These are phyloP conservation scores for Tipula confusa DNA, from an alignment of 2,888 invertebrate species.

Conservation along the genomic window DNA sequence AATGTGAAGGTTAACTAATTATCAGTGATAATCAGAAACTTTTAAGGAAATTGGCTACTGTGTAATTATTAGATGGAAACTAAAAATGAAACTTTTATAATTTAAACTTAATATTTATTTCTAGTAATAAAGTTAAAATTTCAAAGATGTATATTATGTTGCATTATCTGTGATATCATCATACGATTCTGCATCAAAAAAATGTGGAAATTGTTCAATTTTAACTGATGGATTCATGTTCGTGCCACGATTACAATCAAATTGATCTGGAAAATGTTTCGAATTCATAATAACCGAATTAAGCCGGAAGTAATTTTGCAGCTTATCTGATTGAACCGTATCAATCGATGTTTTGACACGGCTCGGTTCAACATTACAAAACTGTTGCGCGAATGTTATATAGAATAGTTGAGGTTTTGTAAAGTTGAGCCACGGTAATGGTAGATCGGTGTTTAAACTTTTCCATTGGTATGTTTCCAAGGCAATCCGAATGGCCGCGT, in stretches of 20 bases:
- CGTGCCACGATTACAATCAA: neutral
- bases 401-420: slow-evolving; percentile 28
- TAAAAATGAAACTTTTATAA: too few species aligned
- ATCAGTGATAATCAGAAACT: too few species aligned
- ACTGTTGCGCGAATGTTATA: slow-evolving; percentile 16
- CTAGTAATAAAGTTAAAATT: neutral
- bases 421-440: neutral
- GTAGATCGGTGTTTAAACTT: neutral
- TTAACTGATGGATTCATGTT: slow-evolving; percentile 20
- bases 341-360: neutral
- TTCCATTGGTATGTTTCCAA: neutral
- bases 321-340: neutral
- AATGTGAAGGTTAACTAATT: too few species aligned
- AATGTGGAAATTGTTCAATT: slow-evolving; percentile 26
- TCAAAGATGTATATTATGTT: neutral
- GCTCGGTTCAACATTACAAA: neutral
- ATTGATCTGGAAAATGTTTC: neutral
- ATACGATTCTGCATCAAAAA: neutral
- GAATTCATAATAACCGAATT: slow-evolving; percentile 31
- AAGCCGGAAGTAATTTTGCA: neutral
- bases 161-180: neutral
- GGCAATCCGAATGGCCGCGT: neutral
- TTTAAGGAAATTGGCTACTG: too few species aligned
- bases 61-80: too few species aligned
- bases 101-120: neutral